phyloP scores from a whole-genome alignment of 2,113 vertebrate genomes.

The Bambusicola thoracicus region DNA sequence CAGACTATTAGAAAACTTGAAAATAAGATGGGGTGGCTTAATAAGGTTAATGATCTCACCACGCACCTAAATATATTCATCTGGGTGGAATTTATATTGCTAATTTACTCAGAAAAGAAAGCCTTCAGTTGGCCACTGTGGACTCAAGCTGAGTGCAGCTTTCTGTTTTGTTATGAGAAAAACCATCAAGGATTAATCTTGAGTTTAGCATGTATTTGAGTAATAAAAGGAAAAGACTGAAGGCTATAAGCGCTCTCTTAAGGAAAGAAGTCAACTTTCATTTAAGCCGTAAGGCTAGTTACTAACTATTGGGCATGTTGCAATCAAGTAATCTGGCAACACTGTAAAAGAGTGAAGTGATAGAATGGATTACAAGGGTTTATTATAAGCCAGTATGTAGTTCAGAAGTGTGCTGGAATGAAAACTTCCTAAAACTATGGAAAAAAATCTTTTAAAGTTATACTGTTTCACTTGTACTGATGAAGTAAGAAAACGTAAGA shows the following conservation, averaged over 20 bases:
- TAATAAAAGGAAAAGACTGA: background rate
- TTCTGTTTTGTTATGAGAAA: background rate
- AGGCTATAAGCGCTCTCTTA: background rate
- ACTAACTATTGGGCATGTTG: background rate
- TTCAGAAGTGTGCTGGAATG: background rate
- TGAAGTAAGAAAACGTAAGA: background rate
- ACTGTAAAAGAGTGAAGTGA: background rate
- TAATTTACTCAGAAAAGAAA: background rate
- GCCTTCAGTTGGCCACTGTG: background rate
- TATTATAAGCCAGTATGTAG: rapidly evolving
- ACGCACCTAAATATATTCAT: background rate
- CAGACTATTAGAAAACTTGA: slow-evolving; percentile 18
- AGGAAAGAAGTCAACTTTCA: background rate
- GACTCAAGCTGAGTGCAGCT: background rate
- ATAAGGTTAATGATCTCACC: slow-evolving; percentile 10
- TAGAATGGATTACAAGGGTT: background rate
- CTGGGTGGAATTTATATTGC: slow-evolving; percentile 18
- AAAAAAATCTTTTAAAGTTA: background rate
- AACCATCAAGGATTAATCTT: background rate
- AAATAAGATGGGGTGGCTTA: slow-evolving; percentile 1
- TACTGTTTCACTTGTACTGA: background rate
- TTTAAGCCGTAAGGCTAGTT: background rate
- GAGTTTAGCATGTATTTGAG: background rate
- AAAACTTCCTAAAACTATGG: background rate
- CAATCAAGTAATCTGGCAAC: background rate